Evolutionary conservation across 2,113 vertebrate genomes (phyloP).

Genomic region (Papio anubis): DNA sequence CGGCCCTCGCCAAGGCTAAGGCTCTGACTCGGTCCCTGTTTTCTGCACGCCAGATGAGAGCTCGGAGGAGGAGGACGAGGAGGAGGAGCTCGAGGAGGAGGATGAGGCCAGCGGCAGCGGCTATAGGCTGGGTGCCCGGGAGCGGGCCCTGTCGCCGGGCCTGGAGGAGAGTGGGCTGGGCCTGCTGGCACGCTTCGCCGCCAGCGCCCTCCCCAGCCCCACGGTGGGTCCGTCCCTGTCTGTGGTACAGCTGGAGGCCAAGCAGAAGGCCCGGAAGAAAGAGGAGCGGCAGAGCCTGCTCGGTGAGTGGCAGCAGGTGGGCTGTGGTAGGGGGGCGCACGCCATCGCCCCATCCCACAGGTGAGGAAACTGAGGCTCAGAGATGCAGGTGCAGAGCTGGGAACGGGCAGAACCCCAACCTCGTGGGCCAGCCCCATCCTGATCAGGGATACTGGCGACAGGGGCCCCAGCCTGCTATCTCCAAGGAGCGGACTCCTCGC

Average conservation of each 20-base stretch:
- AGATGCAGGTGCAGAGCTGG: background rate
- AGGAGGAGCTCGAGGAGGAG: constrained; percentile 79
- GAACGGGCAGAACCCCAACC: background rate
- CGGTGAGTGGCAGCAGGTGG: constrained; percentile 82
- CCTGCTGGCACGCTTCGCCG: constrained; percentile 94
- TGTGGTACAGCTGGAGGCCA: constrained; percentile 91
- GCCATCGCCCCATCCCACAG: background rate
- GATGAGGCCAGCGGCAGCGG: constrained; percentile 86
- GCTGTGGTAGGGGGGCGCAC: fast-evolving
- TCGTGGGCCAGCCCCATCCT: fast-evolving
- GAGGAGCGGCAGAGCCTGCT: constrained; percentile 92
- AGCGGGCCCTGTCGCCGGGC: constrained; percentile 83
- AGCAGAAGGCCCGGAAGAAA: constrained; percentile 93
- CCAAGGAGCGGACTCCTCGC: background rate
- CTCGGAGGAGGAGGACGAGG: constrained; percentile 85
- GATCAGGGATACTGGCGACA: fast-evolving
- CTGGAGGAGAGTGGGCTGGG: constrained; percentile 96
- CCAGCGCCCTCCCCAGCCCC: constrained; percentile 92
- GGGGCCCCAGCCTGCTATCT: too few species aligned
- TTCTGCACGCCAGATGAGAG: constrained; percentile 90
- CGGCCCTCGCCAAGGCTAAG: fast-evolving
- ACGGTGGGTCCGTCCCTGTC: constrained; percentile 87
- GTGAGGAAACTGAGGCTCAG: background rate
- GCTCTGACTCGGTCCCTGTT: constrained; percentile 76
- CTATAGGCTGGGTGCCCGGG: constrained; percentile 83